phyloP scores from a whole-genome alignment of 2,113 vertebrate species.

The Chiloscyllium plagiosum region DNA sequence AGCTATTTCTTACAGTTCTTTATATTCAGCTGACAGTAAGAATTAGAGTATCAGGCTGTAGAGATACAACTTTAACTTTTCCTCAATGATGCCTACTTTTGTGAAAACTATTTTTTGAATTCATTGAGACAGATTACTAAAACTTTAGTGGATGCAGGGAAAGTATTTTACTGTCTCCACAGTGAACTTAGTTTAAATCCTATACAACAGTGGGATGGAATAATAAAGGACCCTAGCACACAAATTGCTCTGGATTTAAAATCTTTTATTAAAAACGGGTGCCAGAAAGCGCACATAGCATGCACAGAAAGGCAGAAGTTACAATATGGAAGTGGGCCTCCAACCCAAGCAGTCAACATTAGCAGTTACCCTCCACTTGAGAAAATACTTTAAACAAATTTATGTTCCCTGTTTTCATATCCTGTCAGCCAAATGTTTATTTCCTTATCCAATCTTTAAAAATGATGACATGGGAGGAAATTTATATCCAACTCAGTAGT shows the following conservation, averaged over 20 bases:
- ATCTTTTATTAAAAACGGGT: background rate
- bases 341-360: background rate
- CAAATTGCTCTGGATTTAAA: background rate
- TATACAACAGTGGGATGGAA: background rate
- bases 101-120: background rate
- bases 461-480: background rate
- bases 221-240: no score
- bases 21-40: background rate
- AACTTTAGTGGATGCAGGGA: background rate
- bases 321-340: background rate
- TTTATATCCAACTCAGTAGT: background rate
- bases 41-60: background rate
- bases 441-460: background rate
- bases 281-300: background rate
- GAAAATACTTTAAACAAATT: background rate
- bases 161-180: background rate
- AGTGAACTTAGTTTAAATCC: background rate
- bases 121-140: background rate
- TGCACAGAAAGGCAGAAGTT: background rate
- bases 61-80: background rate
- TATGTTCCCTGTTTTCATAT: background rate
- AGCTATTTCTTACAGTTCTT: background rate
- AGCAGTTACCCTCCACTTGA: background rate
- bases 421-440: background rate
- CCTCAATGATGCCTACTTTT: background rate